Percentiles rank a stretch among this genome's conserved stretches.
Evolutionary conservation across 35 echinoderm and acorn worm species (phyloP).

Genomic region (Patiria miniata): DNA sequence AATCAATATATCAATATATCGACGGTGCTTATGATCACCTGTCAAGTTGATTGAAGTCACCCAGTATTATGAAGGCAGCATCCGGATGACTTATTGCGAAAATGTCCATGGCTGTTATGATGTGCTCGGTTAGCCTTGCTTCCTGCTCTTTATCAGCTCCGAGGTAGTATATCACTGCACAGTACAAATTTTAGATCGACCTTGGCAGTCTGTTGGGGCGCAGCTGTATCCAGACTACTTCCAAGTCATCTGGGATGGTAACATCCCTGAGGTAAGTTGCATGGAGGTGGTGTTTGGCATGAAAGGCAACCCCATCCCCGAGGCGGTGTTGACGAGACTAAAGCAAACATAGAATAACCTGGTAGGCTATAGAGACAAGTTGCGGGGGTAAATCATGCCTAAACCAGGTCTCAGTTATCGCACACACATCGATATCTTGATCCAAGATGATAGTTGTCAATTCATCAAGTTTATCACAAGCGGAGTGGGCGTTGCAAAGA

Average conservation of each 20-base stretch:
- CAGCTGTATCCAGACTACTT: conserved; percentile 5
- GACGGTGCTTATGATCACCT: too few species aligned
- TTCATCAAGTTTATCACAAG: conserved; percentile 32
- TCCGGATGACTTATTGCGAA: conserved; percentile 30
- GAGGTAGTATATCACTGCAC: conserved; percentile 4
- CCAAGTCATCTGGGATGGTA: conserved; percentile 1
- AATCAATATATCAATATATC: too few species aligned
- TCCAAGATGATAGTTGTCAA: not conserved
- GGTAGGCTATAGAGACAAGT: conserved; percentile 22
- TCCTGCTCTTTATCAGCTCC: not conserved
- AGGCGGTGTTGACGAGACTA: not conserved
- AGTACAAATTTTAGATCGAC: conserved; percentile 17
- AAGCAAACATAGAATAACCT: not conserved
- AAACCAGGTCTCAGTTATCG: conserved; percentile 26
- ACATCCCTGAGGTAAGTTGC: not conserved
- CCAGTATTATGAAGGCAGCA: conserved; percentile 25
- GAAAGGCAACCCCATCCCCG: not conserved
- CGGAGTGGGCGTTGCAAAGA: not conserved
- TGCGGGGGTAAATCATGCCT: conserved; percentile 11
- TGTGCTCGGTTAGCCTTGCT: too few species aligned
- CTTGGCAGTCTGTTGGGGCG: not conserved
- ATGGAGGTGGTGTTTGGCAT: not conserved
- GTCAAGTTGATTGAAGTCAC: conserved; percentile 51
- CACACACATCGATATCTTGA: not conserved
- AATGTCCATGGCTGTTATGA: conserved; percentile 15